Percentiles rank a stretch among this genome's conserved stretches.
Conservation (phyloP, 2,797 vertebrate species). For the Falco columbarius region DNA sequence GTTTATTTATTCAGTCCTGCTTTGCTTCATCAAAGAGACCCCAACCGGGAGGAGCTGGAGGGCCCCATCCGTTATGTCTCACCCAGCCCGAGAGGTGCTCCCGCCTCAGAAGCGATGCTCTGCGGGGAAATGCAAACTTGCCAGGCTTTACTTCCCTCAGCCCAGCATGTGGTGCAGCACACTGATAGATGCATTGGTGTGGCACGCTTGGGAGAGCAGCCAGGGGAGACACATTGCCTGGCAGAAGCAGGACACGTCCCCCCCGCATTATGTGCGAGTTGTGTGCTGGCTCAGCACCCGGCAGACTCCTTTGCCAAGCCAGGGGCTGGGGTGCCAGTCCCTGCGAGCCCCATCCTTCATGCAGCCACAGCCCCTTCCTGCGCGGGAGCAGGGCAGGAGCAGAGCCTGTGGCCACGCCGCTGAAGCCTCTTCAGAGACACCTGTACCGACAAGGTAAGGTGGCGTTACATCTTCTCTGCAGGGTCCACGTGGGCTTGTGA, state of each 20-base stretch:
- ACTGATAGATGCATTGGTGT: neutral
- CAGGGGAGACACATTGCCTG: neutral
- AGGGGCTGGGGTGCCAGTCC: neutral
- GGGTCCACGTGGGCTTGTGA: accelerated
- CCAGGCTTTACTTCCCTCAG: neutral
- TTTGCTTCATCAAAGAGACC: neutral
- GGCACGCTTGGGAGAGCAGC: neutral
- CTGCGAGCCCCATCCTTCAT: neutral
- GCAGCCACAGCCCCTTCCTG: neutral
- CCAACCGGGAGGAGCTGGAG: neutral
- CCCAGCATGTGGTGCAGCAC: neutral
- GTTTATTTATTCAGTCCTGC: neutral
- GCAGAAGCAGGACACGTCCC: neutral
- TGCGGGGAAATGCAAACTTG: neutral
- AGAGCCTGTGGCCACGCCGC: neutral
- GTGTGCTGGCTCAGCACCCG: neutral
- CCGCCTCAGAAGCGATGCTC: neutral
- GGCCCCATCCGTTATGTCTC: neutral
- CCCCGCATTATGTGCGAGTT: neutral
- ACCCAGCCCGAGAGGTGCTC: neutral
- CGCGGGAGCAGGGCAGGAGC: neutral
- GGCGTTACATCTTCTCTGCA: neutral
- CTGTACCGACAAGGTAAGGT: neutral
- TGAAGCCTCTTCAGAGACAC: neutral
- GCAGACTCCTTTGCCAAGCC: neutral